Conservation (phyloP, 2,113 vertebrate species). For the Salminus brasiliensis region DNA sequence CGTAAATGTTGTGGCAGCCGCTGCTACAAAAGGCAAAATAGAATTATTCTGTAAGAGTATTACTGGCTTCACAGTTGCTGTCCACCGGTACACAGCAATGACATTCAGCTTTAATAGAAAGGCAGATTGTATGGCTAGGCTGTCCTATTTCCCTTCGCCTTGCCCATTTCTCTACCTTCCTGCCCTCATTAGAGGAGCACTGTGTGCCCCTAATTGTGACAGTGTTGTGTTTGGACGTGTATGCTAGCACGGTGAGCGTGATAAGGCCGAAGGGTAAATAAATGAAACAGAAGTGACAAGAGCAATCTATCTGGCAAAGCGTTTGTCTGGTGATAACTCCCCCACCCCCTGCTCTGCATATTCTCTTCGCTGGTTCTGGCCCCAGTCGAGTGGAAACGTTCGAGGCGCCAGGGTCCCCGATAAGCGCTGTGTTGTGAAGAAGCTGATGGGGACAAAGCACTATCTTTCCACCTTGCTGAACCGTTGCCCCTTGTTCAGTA, state of each 20-base stretch:
- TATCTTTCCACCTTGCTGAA: constrained; percentile 11
- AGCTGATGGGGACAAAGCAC: constrained; percentile 3
- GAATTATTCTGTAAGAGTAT: constrained; percentile 6
- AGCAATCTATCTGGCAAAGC: constrained; percentile 45
- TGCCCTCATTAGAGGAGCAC: constrained; percentile 29
- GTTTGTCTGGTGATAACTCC: constrained; percentile 38
- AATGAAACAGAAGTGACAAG: constrained; percentile 41
- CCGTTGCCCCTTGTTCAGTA: not conserved
- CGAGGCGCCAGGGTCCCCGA: constrained; percentile 5
- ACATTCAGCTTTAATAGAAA: not conserved
- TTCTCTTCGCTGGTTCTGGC: constrained; percentile 23
- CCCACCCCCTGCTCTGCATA: not conserved
- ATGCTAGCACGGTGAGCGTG: constrained; percentile 4
- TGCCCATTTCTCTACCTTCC: not conserved
- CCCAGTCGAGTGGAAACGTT: constrained; percentile 38
- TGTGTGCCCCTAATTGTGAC: constrained; percentile 31
- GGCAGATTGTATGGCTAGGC: not conserved
- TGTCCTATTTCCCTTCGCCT: not conserved
- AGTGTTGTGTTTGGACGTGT: constrained; percentile 21
- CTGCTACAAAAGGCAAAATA: too few relatives aligned
- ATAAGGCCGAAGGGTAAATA: constrained; percentile 44
- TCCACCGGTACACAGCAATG: not conserved
- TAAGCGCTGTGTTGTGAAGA: constrained; percentile 4
- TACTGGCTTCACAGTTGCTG: not conserved
- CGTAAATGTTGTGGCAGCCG: too few relatives aligned